phyloP scores from a whole-genome alignment of 2,797 vertebrate genomes.

The Protosalanx chinensis region DNA sequence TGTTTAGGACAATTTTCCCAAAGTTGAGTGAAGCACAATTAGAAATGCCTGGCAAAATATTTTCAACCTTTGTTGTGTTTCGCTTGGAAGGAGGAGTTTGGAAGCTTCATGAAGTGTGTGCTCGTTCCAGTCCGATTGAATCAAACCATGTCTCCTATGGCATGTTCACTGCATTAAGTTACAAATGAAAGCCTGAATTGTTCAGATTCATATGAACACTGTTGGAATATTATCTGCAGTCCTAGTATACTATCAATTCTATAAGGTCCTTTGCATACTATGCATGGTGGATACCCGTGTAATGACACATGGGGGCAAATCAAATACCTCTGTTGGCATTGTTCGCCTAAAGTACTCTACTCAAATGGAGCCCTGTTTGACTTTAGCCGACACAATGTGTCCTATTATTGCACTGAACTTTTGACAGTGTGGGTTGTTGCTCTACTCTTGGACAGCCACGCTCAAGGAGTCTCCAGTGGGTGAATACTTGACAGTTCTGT shows the following conservation, averaged over 20 bases:
- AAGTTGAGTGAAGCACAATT: constrained; percentile 74
- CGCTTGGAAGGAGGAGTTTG: too few species aligned
- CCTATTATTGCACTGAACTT: constrained; percentile 73
- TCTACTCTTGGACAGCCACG: constrained; percentile 52
- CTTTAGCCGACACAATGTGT: constrained; percentile 70
- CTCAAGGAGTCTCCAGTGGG: constrained; percentile 61
- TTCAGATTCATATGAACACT: too few species aligned
- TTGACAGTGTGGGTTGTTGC: constrained; percentile 68
- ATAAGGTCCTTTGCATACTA: background rate
- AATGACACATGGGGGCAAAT: constrained; percentile 8
- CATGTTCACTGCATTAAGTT: too few species aligned
- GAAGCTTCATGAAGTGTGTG: too few species aligned
- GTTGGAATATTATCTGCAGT: too few species aligned
- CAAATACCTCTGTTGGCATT: constrained; percentile 64
- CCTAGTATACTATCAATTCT: too few species aligned
- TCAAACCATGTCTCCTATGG: too few species aligned
- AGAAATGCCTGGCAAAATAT: constrained; percentile 26
- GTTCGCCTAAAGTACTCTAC: constrained; percentile 48
- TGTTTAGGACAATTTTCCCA: constrained; percentile 69
- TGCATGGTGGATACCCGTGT: background rate
- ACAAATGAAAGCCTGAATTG: too few species aligned
- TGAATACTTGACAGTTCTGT: constrained; percentile 75
- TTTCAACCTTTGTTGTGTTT: too few species aligned
- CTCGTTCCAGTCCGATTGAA: too few species aligned
- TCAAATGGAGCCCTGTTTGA: constrained; percentile 60